Evolutionary conservation across 1,140 invertebrate genomes (phyloP).

Genomic region (Lepidostoma basale): DNA sequence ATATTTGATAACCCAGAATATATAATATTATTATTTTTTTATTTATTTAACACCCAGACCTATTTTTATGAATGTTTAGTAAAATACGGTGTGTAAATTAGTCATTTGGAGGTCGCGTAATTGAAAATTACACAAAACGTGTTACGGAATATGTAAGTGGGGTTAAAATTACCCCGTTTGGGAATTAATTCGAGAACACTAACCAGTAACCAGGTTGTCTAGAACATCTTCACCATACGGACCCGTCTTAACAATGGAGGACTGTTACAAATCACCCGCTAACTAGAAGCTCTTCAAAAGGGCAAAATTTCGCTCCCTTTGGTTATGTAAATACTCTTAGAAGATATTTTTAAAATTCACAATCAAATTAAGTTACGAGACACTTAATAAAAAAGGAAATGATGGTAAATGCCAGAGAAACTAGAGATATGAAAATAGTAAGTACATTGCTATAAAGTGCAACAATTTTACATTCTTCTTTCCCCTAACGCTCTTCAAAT

Average conservation of each 20-base stretch:
- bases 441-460: too few relatives aligned
- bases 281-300: conserved; percentile 30
- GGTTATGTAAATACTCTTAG: conserved; percentile 9
- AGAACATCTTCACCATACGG: conserved; percentile 19
- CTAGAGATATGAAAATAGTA: too few relatives aligned
- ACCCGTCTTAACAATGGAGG: conserved; percentile 28
- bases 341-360: conserved; percentile 9
- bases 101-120: neutral
- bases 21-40: too few relatives aligned
- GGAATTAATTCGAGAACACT: conserved; percentile 15
- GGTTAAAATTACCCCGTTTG: neutral
- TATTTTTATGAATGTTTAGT: too few relatives aligned
- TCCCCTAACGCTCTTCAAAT: neutral
- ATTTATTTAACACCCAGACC: too few relatives aligned
- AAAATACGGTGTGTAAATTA: too few relatives aligned
- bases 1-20: too few relatives aligned
- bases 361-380: too few relatives aligned
- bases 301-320: conserved; percentile 4
- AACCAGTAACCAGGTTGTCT: neutral
- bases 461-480: too few relatives aligned
- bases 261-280: conserved; percentile 40
- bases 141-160: neutral
- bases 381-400: too few relatives aligned
- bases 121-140: neutral
- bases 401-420: too few relatives aligned